phyloP scores from a whole-genome alignment of 1,140 invertebrate species.

The Ylistrum balloti region DNA sequence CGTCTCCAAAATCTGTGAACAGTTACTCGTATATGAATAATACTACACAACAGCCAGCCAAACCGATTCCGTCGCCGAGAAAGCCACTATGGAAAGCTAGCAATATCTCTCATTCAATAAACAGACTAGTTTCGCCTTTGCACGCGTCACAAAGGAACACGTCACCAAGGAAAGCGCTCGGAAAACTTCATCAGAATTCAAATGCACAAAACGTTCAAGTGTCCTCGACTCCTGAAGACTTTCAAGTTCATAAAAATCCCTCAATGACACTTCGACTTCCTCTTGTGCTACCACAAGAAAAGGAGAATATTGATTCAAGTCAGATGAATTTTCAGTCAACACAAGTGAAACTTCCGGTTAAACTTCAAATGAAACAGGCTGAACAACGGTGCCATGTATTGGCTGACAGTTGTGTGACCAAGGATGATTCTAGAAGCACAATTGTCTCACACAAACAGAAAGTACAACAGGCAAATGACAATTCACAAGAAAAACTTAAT shows the following conservation, averaged over 20 bases:
- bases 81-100: background rate
- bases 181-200: background rate
- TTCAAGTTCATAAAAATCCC: background rate
- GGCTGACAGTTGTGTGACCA: background rate
- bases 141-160: background rate
- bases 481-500: background rate
- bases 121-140: background rate
- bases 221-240: background rate
- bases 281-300: background rate
- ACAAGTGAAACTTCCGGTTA: background rate
- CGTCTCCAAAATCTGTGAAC: background rate
- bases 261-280: background rate
- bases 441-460: background rate
- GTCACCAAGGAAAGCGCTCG: background rate
- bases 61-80: background rate
- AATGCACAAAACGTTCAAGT: background rate
- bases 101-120: background rate
- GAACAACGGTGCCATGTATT: background rate
- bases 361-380: background rate
- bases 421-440: background rate
- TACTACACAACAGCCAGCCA: too few species aligned
- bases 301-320: background rate
- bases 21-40: too few species aligned
- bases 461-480: background rate
- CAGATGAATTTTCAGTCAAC: background rate